Evolutionary conservation across 1,140 invertebrate species (phyloP), one percentile per base, ranked within the genome.

Genomic region (Platorchestia sp.): DNA sequence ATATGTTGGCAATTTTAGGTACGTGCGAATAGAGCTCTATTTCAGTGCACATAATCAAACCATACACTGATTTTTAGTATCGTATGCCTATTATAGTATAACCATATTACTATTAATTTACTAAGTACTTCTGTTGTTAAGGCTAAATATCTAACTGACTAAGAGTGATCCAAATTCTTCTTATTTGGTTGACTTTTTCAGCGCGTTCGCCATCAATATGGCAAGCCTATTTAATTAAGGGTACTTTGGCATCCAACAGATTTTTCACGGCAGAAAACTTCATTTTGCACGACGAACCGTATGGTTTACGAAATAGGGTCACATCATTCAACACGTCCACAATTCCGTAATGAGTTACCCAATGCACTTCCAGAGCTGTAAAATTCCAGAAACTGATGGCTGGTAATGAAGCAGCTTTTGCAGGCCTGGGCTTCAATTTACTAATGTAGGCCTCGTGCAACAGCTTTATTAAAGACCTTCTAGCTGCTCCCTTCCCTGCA

Each of bases 351-450:
- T 42, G 43, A 89, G 43, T 89, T 42, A 89, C n/a, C 87, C 87
- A 89, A 44, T 89, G 43, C 41, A 44, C 43, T 89, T 89, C 27
- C 87, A 42, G 7, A 16, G 87, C 43, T 41, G 5, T 6, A 40
- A 93, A 93, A 93, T 93, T 93, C 45, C 45, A 40, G 91, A 93
- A 93, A 93, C 91, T 93, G 91, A 93, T 93, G 91, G 44, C 91
- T 47, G 91, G 91, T 93, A 93, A 93, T 93, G 91, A 93, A 44
- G 91, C 3, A 93, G 91, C 45, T 45, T 93, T 47, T 93, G 6
- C 45, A 42, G 36, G 43, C 91, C 10, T 40, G 36, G 91, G 44
- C 91, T 93, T 44, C 91, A 93, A 93, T 93, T 93, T 93, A 42
- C 91, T 93, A 93, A 93, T 93, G 91, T 93, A 47, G 91, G 43